Percentiles rank a stretch among this genome's conserved stretches.
Evolutionary conservation across 2,113 vertebrate species (phyloP).

Genomic region (Pterocles gutturalis): DNA sequence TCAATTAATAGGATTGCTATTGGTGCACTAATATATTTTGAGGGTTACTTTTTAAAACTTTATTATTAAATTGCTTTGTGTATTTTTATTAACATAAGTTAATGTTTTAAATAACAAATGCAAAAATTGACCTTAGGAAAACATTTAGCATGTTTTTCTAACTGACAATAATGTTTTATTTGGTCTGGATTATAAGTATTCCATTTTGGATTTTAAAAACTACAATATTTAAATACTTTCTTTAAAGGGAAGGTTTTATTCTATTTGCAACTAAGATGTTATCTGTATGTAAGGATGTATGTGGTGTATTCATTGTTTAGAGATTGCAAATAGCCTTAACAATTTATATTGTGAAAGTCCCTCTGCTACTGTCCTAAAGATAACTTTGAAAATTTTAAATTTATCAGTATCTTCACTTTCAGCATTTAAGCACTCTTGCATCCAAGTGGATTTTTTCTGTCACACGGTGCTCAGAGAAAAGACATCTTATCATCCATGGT

Average conservation of each 20-base stretch:
- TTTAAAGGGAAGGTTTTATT: constrained; percentile 1
- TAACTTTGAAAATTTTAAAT: background rate
- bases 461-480: background rate
- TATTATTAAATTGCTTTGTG: background rate
- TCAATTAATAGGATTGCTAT: constrained; percentile 59
- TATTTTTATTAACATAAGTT: constrained; percentile 27
- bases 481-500: background rate
- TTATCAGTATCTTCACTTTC: background rate
- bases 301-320: constrained; percentile 8
- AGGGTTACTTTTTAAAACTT: constrained; percentile 46
- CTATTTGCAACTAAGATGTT: background rate
- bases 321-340: background rate
- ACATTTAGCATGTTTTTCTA: background rate
- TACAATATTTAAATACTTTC: background rate
- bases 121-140: constrained; percentile 12
- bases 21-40: constrained; percentile 8
- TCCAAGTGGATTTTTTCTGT: background rate
- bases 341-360: background rate
- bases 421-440: background rate
- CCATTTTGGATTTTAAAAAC: background rate
- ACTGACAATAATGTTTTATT: background rate
- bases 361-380: background rate
- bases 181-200: background rate
- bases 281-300: background rate
- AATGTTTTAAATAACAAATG: constrained; percentile 23